Conservation (phyloP, 2,888 invertebrate species). For the Xanthia icteritia region DNA sequence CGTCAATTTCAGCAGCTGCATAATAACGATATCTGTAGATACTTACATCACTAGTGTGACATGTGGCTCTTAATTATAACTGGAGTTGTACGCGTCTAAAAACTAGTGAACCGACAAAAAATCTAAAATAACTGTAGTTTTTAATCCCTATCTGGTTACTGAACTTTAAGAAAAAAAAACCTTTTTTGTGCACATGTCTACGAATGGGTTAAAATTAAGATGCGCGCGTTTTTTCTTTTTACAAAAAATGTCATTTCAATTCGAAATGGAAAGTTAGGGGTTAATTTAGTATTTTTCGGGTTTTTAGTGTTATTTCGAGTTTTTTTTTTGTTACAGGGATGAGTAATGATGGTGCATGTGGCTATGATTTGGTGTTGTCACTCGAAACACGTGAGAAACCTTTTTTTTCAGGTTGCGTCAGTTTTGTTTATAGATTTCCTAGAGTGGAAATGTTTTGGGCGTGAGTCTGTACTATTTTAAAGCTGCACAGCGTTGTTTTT, state of each 20-base stretch:
- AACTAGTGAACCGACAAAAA: conserved; percentile 86
- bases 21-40: conserved; percentile 53
- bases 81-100: conserved; percentile 82
- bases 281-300: conserved; percentile 85
- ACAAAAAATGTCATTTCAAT: conserved; percentile 85
- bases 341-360: conserved; percentile 86
- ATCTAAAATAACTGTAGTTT: conserved; percentile 85
- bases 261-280: conserved; percentile 87
- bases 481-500: conserved; percentile 1
- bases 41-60: conserved; percentile 76
- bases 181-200: conserved; percentile 79
- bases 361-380: conserved; percentile 82
- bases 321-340: conserved; percentile 76
- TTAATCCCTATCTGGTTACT: conserved; percentile 89
- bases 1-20: background rate
- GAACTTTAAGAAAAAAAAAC: conserved; percentile 81
- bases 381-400: conserved; percentile 84
- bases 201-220: conserved; percentile 88
- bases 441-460: conserved; percentile 54
- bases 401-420: conserved; percentile 61
- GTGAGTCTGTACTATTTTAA: conserved; percentile 48
- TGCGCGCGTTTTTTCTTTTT: conserved; percentile 68
- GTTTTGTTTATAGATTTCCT: conserved; percentile 69
- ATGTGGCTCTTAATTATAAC: conserved; percentile 89
- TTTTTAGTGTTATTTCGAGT: conserved; percentile 74